A percentile compares a stretch with the other conserved stretches of the same genome.
These are phyloP conservation scores for Xylota segnis DNA, from an alignment of 2,888 invertebrate genomes.

Conservation along the genomic window DNA sequence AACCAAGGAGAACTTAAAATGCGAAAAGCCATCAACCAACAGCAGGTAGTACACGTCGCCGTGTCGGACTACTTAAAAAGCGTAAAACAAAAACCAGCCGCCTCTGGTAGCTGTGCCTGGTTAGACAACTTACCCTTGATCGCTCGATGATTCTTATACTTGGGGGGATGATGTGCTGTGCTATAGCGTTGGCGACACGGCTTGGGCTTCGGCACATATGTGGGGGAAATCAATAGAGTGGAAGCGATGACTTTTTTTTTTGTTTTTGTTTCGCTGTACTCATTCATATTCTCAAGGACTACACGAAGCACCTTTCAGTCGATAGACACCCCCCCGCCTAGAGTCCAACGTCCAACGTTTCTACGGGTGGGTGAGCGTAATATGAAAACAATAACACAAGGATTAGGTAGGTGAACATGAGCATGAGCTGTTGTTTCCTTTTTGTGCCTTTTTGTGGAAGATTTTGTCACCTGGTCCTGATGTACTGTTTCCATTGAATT, in stretches of 20 bases:
- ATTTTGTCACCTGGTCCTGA: conserved; percentile 61
- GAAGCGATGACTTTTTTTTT: conserved; percentile 27
- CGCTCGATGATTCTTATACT: conserved; percentile 14
- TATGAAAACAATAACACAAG: conserved; percentile 38
- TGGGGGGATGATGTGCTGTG: background rate
- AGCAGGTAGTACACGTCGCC: background rate
- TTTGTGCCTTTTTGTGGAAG: conserved; percentile 32
- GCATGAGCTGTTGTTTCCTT: conserved; percentile 37
- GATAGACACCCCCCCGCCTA: conserved; percentile 5
- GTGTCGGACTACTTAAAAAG: background rate
- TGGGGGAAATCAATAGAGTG: conserved; percentile 63
- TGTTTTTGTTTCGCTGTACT: conserved; percentile 12
- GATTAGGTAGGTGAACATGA: conserved; percentile 27
- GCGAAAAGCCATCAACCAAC: conserved; percentile 7
- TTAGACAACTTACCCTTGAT: conserved; percentile 44
- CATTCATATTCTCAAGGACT: conserved; percentile 61
- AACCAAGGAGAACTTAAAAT: conserved; percentile 21
- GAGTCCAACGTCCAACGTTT: background rate
- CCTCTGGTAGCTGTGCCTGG: conserved; percentile 4
- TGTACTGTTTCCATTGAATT: conserved; percentile 33
- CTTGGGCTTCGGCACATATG: conserved; percentile 21
- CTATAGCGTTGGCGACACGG: conserved; percentile 12
- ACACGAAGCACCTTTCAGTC: background rate
- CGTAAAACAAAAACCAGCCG: conserved; percentile 19
- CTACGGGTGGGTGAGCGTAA: background rate